Conservation (phyloP, 2,797 vertebrate species). For the Lerista edwardsae region DNA sequence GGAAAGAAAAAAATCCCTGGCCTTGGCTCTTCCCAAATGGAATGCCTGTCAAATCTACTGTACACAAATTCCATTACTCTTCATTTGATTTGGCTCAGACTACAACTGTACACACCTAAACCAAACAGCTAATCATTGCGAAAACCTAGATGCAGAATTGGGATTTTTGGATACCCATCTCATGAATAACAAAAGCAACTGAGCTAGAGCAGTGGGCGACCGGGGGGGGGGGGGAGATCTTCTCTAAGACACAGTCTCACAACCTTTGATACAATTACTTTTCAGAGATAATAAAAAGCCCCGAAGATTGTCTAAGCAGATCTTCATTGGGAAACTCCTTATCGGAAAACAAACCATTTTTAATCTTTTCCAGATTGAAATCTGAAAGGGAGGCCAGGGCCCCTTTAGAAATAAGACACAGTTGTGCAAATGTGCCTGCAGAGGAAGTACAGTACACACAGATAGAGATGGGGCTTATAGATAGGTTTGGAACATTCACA, state of each 20-base stretch:
- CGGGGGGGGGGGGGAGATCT: neutral
- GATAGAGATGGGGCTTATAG: neutral
- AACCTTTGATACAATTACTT: conserved; percentile 7
- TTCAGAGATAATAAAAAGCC: conserved; percentile 28
- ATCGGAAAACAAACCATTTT: conserved; percentile 39
- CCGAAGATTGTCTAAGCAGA: conserved; percentile 46
- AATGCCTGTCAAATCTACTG: conserved; percentile 60
- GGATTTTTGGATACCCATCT: neutral
- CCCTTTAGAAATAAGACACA: neutral
- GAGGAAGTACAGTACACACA: neutral
- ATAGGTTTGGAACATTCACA: neutral
- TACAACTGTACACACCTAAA: conserved; percentile 62
- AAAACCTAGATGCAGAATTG: conserved; percentile 39
- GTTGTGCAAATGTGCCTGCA: neutral
- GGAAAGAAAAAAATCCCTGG: conserved; percentile 71
- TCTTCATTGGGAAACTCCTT: conserved; percentile 45
- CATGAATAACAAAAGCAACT: neutral
- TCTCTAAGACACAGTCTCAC: conserved; percentile 23
- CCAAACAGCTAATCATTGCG: conserved; percentile 53
- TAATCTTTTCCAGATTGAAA: conserved; percentile 6
- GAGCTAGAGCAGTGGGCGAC: conserved; percentile 6
- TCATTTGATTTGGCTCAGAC: conserved; percentile 60
- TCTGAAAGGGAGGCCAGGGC: neutral
- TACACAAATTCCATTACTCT: conserved; percentile 58
- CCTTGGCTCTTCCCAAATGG: conserved; percentile 54